Base-by-base conservation (phyloP, 2,797 vertebrate species). In the Pseudotriccus pelzelni region DNA sequence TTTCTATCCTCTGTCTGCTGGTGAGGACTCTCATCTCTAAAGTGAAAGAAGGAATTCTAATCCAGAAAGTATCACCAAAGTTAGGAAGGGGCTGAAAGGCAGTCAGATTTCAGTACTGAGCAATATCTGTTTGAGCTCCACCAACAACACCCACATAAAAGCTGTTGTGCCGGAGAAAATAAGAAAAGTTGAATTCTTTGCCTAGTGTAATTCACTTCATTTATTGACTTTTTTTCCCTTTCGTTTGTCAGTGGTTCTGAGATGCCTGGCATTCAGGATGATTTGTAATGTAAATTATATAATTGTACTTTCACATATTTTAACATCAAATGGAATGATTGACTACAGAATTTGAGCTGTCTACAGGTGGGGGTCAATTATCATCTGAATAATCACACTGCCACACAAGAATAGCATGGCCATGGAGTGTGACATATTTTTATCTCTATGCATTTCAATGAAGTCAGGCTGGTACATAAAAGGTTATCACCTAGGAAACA, bases 401-500 rank as follows among this genome's bases (percentile, higher is more conserved):
- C 98, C 98, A 98, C 97, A 98, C 98, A 98, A 98, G 98, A 99
- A 98, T 98, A 97, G 98, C 98, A 98, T 97, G 97, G 98, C 98
- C 98, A 97, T 98, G 98, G 98, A 99, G 99, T 99, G 99, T 99
- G 99, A 99, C 99, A 99, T 98, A 99, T 99, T 99, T 99, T 99
- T 99, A 99, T 99, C 99, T 99, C 99, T 98, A 99, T 99, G 99
- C 99, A 99, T 99, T 99, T 99, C 99, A 99, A 99, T 99, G 99
- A 99, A 99, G 99, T 99, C 99, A 98, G 99, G 97, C 98, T 98
- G 98, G 99, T 99, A 99, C 99, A 99, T 99, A 99, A 99, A 99
- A 99, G 99, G 99, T 99, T 99, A 99, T 99, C 99, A 99, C 99
- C 99, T 99, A 99, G 99, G 99, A 99, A 99, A 99, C 99, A 99